Evolutionary conservation across 2,797 vertebrate genomes (phyloP).

Genomic region (Decapterus maruadsi): DNA sequence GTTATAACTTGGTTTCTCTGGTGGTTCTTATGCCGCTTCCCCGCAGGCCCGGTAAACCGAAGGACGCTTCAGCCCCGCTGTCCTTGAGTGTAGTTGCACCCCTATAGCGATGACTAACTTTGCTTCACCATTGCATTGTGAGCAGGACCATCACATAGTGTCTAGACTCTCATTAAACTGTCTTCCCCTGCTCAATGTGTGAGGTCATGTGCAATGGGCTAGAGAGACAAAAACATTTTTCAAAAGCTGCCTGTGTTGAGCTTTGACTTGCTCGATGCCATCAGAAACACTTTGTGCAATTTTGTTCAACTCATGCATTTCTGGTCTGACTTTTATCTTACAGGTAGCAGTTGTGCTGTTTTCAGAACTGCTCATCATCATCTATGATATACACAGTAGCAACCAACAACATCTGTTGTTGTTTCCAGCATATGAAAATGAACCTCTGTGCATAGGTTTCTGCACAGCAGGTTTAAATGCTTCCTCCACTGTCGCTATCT

Average conservation of each 20-base stretch:
- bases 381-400: neutral
- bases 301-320: conserved; percentile 17
- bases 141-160: neutral
- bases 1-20: conserved; percentile 38
- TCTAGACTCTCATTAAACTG: conserved; percentile 25
- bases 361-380: neutral
- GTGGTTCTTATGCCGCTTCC: conserved; percentile 17
- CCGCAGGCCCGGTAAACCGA: conserved; percentile 7
- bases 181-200: conserved; percentile 33
- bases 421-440: too few species aligned
- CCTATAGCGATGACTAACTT: conserved; percentile 10
- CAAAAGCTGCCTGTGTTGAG: conserved; percentile 1
- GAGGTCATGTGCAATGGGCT: conserved; percentile 13
- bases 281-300: too few species aligned
- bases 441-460: too few species aligned
- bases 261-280: conserved; percentile 2
- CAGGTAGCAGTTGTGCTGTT: conserved; percentile 7
- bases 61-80: conserved; percentile 9
- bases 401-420: neutral
- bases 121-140: neutral
- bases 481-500: too few species aligned
- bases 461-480: too few species aligned
- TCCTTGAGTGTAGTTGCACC: conserved; percentile 10
- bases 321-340: conserved; percentile 5
- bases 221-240: neutral